phyloP scores from a whole-genome alignment of 2,113 vertebrate genomes.

The Abramis brama region DNA sequence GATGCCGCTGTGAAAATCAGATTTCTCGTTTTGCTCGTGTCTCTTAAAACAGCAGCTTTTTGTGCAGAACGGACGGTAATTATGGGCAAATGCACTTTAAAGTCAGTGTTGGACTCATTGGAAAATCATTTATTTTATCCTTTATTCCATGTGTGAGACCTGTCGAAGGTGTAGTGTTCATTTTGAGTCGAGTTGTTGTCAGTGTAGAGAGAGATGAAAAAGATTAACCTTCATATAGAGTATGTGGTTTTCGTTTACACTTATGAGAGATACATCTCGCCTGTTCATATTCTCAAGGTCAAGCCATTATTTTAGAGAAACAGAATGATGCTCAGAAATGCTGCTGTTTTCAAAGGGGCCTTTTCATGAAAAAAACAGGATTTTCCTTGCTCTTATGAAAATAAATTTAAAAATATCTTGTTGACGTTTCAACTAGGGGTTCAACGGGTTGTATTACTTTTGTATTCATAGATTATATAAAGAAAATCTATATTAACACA shows the following conservation, averaged over 20 bases:
- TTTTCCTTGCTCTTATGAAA: background rate
- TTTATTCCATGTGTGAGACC: background rate
- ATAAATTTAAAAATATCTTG: background rate
- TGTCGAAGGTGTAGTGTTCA: constrained; percentile 23
- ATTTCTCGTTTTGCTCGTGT: background rate
- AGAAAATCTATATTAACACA: background rate
- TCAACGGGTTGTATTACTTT: background rate
- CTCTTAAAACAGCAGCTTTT: background rate
- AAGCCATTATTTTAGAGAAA: constrained; percentile 6
- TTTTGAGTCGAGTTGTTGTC: constrained; percentile 29
- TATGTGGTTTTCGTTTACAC: constrained; percentile 18
- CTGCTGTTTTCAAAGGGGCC: background rate
- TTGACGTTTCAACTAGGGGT: background rate
- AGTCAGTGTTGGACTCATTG: background rate
- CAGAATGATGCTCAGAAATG: background rate
- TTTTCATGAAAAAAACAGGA: background rate
- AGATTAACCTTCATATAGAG: constrained; percentile 23
- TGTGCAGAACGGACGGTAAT: background rate
- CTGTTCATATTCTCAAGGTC: constrained; percentile 34
- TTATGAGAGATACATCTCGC: background rate
- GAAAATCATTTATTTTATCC: background rate
- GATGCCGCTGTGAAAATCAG: background rate
- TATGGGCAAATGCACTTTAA: background rate
- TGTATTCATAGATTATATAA: background rate
- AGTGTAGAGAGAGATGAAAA: constrained; percentile 20